phyloP scores from a whole-genome alignment of 2,888 invertebrate species.

The Tupiocoris notatus region DNA sequence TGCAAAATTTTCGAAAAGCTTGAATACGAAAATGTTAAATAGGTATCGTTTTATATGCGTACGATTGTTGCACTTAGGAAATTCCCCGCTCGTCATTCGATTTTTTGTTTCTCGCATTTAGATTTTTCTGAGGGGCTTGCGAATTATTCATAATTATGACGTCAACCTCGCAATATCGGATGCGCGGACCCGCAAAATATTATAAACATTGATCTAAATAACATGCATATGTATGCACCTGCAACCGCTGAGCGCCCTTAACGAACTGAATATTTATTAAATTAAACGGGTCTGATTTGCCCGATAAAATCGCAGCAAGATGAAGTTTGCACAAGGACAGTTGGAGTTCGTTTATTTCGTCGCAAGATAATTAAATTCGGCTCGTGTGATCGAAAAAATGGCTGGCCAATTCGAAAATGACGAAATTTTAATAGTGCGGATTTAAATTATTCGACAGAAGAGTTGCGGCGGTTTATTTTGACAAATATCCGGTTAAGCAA shows the following conservation, averaged over 20 bases:
- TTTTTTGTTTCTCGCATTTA: not conserved
- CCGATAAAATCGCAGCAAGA: not conserved
- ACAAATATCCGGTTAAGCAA: too few species aligned
- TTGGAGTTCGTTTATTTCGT: too few species aligned
- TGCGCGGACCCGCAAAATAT: too few species aligned
- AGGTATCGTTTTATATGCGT: not conserved
- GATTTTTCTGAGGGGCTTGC: not conserved
- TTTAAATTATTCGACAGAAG: too few species aligned
- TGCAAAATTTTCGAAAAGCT: not conserved
- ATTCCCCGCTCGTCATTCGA: not conserved
- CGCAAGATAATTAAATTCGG: not conserved
- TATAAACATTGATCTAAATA: constrained; percentile 41
- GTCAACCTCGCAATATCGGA: not conserved
- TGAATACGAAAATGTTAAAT: not conserved
- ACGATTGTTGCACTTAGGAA: not conserved
- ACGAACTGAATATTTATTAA: constrained; percentile 41
- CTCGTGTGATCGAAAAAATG: not conserved
- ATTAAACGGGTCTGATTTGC: constrained; percentile 23
- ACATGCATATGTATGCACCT: constrained; percentile 36
- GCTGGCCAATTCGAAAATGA: not conserved
- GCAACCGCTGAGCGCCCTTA: constrained; percentile 1
- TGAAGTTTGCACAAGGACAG: not conserved
- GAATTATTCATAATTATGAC: not conserved
- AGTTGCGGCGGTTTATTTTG: too few species aligned
- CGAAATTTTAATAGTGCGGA: not conserved